phyloP scores from a whole-genome alignment of 2,888 invertebrate genomes.

The Perithous albicinctus region DNA sequence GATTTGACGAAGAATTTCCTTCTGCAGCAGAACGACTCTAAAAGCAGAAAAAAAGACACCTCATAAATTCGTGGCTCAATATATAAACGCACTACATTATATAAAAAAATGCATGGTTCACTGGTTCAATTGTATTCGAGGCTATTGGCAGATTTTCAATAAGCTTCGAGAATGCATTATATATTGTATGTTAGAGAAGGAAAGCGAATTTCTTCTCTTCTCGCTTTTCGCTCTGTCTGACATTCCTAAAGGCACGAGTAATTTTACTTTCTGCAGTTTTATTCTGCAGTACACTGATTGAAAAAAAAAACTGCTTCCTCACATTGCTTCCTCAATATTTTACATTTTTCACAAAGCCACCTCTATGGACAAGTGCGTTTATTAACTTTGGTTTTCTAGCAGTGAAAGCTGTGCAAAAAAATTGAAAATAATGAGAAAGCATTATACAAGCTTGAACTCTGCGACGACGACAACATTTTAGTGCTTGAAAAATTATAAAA shows the following conservation, averaged over 20 bases:
- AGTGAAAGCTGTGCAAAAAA: too few relatives aligned
- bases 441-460: too few relatives aligned
- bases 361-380: too few relatives aligned
- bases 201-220: neutral
- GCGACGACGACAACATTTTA: too few relatives aligned
- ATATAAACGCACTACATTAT: conserved; percentile 70
- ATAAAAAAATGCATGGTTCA: conserved; percentile 74
- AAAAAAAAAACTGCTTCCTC: too few relatives aligned
- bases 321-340: too few relatives aligned
- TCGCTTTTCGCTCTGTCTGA: neutral
- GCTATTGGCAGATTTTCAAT: conserved; percentile 78
- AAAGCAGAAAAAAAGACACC: conserved; percentile 6
- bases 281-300: neutral
- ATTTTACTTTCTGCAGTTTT: neutral
- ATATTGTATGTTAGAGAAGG: conserved; percentile 73
- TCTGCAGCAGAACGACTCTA: neutral
- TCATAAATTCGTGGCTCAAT: conserved; percentile 4
- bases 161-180: conserved; percentile 76
- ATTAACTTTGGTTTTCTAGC: too few relatives aligned
- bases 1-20: neutral
- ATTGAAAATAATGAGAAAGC: too few relatives aligned
- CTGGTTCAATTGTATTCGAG: conserved; percentile 77
- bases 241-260: neutral
- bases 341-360: too few relatives aligned
- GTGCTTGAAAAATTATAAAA: too few relatives aligned